Evolutionary conservation across 2,113 vertebrate species (phyloP), one percentile per base, ranked within the genome.

Genomic region (Zapornia atra): DNA sequence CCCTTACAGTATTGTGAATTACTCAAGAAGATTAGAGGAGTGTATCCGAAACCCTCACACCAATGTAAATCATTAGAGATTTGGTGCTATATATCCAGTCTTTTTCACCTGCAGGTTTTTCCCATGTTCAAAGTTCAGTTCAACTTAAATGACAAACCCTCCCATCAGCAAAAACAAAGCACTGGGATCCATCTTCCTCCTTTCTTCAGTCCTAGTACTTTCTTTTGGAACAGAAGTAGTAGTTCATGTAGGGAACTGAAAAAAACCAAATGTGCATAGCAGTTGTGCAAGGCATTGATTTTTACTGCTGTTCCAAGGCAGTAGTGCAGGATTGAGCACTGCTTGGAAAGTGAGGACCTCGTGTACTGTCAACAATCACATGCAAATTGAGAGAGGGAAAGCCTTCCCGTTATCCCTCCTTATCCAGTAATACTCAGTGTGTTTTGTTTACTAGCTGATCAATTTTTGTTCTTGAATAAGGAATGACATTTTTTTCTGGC

Each of bases 391-490:
- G 86, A 13, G 54, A 77, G 50, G 33, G 22, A 69, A 80, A 86
- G 21, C 31, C 33, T 75, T 91, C 33, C n/a, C 42, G 0, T 72
- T 77, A 40, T n/a, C 36, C n/a, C 25, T 83, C 54, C 34, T 61
- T 40, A 25, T 44, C 54, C 33, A 64, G 33, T 57, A 42, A 63
- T 82, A 83, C 11, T 88, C 36, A 50, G 1, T 46, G 14, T 80
- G 31, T 88, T 60, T 80, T 75, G n/a, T 63, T 92, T 83, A n/a
- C 36, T 83, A 34, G 46, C 46, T 77, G 59, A 57, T 75, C n/a
- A 33, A 4, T 69, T 86, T 92, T 81, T 78, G 34, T 88, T 86
- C 72, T 66, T 68, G 84, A 71, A 78, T 71, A 96, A 76, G 77
- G 42, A 72, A 40, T 82, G 38, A 53, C 10, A 15, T 42, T 1